Conservation (phyloP, 2,797 vertebrate genomes). For the Petrocephalus schoutedeni region DNA sequence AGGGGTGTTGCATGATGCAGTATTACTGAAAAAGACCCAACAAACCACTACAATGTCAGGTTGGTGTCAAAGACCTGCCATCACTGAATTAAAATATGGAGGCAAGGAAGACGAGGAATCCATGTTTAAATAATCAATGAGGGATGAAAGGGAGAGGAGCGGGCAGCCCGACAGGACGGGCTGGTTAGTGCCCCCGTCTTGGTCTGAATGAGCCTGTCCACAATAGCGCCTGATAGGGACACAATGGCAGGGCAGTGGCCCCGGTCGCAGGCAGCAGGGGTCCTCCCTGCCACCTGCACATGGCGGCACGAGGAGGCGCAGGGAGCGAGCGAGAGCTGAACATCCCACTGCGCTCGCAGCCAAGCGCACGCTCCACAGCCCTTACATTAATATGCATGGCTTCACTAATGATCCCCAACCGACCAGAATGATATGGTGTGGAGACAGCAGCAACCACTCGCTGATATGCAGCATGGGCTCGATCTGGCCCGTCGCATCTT, state of each 20-base stretch:
- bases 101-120: neutral
- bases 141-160: neutral
- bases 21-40: neutral
- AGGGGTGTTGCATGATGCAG: neutral
- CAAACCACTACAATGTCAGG: neutral
- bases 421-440: conserved; percentile 30
- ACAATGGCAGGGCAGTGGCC: conserved; percentile 19
- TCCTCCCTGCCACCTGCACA: conserved; percentile 20
- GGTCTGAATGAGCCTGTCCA: neutral
- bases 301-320: conserved; percentile 6
- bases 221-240: conserved; percentile 20
- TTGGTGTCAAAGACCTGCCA: neutral
- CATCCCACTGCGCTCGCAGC: conserved; percentile 31
- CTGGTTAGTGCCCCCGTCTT: neutral
- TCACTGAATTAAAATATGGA: neutral
- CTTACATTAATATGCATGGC: conserved; percentile 35
- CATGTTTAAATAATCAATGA: conserved; percentile 9
- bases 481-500: conserved; percentile 7
- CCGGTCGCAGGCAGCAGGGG: neutral
- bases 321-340: conserved; percentile 16
- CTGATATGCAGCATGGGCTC: conserved; percentile 21
- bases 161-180: neutral
- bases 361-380: conserved; percentile 24
- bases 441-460: conserved; percentile 23
- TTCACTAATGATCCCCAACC: conserved; percentile 33